These are phyloP conservation scores for Scomber colias DNA, from an alignment of 2,113 vertebrate species.

Conservation along the genomic window DNA sequence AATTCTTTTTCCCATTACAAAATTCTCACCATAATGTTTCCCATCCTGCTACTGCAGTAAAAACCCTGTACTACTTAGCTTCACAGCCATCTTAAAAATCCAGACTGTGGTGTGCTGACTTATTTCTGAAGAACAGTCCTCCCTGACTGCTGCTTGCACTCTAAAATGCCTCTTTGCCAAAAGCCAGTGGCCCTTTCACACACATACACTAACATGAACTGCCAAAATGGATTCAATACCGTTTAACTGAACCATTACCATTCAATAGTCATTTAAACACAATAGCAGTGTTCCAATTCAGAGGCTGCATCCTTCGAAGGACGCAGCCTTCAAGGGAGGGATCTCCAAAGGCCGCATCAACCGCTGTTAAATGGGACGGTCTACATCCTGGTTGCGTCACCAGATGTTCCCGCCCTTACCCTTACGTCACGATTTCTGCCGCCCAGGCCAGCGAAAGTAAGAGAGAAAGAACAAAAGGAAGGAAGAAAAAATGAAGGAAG, in stretches of 20 bases:
- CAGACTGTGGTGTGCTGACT: slow-evolving; percentile 20
- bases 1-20: slow-evolving; percentile 67
- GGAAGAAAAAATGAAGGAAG: too few species aligned
- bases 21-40: slow-evolving; percentile 48
- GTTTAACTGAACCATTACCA: not conserved
- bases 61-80: slow-evolving; percentile 61
- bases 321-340: too few species aligned
- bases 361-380: too few species aligned
- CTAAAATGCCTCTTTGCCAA: slow-evolving; percentile 9
- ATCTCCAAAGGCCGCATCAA: too few species aligned
- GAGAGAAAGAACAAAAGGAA: too few species aligned
- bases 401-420: too few species aligned
- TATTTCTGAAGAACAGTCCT: slow-evolving; percentile 20
- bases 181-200: slow-evolving; percentile 1
- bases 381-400: too few species aligned
- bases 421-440: too few species aligned
- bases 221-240: not conserved
- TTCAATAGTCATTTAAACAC: too few species aligned
- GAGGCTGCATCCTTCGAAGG: too few species aligned
- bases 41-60: slow-evolving; percentile 56
- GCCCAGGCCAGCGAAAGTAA: too few species aligned
- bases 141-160: not conserved
- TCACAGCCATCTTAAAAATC: slow-evolving; percentile 33
- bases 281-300: too few species aligned
- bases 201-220: not conserved